Base-by-base conservation (phyloP, 2,797 vertebrate species). In the Brachyalestes nurse region DNA sequence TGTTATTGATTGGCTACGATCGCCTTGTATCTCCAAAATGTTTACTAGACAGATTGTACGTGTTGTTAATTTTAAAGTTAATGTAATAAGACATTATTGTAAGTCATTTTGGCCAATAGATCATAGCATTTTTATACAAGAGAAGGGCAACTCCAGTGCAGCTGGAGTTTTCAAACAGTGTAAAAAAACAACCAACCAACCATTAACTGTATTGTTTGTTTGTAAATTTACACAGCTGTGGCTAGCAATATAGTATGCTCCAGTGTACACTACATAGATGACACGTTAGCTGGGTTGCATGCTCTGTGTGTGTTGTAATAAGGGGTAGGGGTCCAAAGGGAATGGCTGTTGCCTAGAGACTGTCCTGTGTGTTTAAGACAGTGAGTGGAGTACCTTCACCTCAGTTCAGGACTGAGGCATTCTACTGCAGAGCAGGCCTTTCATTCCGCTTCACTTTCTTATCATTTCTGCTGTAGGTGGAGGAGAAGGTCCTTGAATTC, bases 401-500 rank as follows among this genome's bases (percentile, higher is more conserved):
- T 64, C 51, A 38, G 25, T 62, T 61, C 55, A 61, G 55, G n/a
- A 74, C 60, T 14, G 25, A 45, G 47, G 12, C 55, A 23, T 74
- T 23, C 17, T 60, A 19, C 55, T 55, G 70, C 17, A 53, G 69
- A 72, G 13, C n/a, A 45, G 45, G 28, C 49, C 53, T 7, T n/a
- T 58, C 34, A 45, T 49, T 23, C 53, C 19, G 57, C 38, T 74
- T 74, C 38, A 21, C 12, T 58, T 60, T 73, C 47, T 21, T 6
- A 45, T 58, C 28, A 57, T 21, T 7, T 58, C 8, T 21, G 12
- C 49, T 42, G 53, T 45, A 23, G n/a, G 72, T 42, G 72, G 34
- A 60, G 38, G 14, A 19, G 55, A 74, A 58, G 38, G 34, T 58
- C 72, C 55, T 74, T 58, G 72, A 60, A 42, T 8, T 12, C n/a